These are phyloP conservation scores for Hippocampus zosterae DNA, from an alignment of 2,113 vertebrate species.

Conservation along the genomic window DNA sequence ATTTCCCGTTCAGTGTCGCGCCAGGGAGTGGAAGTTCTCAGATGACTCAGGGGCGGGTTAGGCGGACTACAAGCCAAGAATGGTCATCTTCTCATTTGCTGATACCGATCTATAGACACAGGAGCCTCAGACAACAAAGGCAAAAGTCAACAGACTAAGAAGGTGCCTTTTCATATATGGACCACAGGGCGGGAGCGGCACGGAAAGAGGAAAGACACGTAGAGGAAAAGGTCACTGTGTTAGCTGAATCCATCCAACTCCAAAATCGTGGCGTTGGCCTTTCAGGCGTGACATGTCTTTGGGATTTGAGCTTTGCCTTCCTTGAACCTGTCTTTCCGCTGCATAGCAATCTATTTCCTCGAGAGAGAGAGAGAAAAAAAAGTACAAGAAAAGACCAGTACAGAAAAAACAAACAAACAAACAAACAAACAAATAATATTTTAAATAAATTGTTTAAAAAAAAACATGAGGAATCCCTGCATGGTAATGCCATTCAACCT, in stretches of 20 bases:
- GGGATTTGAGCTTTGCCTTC: conserved; percentile 22
- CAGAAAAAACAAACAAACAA: too few species aligned
- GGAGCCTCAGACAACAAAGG: neutral
- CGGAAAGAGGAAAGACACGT: conserved; percentile 16
- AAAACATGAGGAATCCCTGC: neutral
- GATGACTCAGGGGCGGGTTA: neutral
- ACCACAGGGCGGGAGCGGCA: conserved; percentile 17
- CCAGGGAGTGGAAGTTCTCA: neutral
- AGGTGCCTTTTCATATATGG: neutral
- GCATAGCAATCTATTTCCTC: too few species aligned
- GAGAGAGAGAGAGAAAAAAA: too few species aligned
- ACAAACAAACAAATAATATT: neutral
- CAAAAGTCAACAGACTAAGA: neutral
- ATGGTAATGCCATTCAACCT: conserved; percentile 7
- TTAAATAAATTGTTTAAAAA: neutral
- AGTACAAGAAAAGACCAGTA: too few species aligned
- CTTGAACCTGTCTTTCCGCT: neutral
- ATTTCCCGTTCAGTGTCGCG: neutral
- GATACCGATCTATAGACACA: too few species aligned
- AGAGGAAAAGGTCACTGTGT: conserved; percentile 51
- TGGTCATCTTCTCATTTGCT: neutral
- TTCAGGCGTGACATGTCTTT: conserved; percentile 28
- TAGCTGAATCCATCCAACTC: conserved; percentile 40
- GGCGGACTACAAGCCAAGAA: neutral
- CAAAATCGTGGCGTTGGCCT: conserved; percentile 40